These are phyloP conservation scores for Carduelis carduelis DNA, from an alignment of 2,797 vertebrate genomes.

Conservation along the genomic window DNA sequence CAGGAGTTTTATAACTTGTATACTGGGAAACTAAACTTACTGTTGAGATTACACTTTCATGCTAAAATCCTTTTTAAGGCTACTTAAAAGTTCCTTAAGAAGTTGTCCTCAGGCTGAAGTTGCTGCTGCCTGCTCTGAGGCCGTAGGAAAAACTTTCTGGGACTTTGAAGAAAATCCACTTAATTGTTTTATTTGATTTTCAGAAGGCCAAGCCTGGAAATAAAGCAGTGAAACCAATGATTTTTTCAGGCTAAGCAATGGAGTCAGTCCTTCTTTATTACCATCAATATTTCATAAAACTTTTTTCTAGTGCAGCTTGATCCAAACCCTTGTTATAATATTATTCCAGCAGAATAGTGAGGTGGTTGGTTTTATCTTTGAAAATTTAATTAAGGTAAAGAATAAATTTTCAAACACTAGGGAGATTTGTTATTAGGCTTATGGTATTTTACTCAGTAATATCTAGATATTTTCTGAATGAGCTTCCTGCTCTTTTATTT, in stretches of 20 bases:
- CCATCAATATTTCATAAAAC: background rate
- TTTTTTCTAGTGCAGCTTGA: background rate
- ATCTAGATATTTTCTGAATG: background rate
- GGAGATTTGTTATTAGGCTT: background rate
- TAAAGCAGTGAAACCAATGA: background rate
- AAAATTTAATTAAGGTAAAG: background rate
- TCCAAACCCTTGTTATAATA: background rate
- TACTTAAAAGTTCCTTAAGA: background rate
- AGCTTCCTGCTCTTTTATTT: background rate
- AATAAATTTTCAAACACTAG: background rate
- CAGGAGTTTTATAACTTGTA: background rate
- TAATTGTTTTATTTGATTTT: conserved; percentile 30
- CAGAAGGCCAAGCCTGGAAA: background rate
- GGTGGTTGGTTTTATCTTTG: background rate
- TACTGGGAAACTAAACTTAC: background rate
- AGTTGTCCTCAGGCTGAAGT: background rate
- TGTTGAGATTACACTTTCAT: conserved; percentile 14
- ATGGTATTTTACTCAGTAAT: background rate
- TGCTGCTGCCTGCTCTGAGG: background rate
- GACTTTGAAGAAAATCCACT: conserved; percentile 35
- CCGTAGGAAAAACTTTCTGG: background rate
- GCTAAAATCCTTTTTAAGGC: background rate
- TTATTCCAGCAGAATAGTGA: background rate
- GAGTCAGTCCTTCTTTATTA: background rate
- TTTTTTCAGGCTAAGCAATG: background rate